Conservation (phyloP, 2,888 invertebrate species). For the Heliothis peltigera region DNA sequence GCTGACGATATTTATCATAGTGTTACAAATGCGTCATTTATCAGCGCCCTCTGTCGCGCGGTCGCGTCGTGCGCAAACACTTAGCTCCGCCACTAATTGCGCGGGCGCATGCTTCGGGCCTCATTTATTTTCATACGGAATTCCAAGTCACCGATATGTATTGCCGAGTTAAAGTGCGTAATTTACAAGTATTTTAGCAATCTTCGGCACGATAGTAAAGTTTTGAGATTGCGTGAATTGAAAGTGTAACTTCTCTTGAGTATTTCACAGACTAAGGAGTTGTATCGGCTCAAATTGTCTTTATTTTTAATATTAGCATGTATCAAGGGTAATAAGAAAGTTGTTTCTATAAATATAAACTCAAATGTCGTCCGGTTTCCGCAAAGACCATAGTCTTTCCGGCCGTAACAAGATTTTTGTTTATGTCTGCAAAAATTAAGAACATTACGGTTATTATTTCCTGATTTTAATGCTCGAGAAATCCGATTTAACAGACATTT, state of each 20-base stretch:
- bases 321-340: background rate
- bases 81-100: constrained; percentile 63
- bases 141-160: constrained; percentile 57
- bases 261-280: background rate
- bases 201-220: constrained; percentile 34
- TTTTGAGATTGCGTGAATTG: background rate
- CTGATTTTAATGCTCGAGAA: background rate
- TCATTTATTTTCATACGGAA: constrained; percentile 61
- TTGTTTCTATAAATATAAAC: background rate
- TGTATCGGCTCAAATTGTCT: background rate
- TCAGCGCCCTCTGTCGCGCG: constrained; percentile 53
- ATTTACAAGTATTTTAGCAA: constrained; percentile 54
- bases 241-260: background rate
- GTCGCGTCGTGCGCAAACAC: constrained; percentile 62
- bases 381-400: background rate
- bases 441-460: constrained; percentile 1
- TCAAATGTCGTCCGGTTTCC: constrained; percentile 8
- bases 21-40: constrained; percentile 55
- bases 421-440: background rate
- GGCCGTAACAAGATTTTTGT: background rate
- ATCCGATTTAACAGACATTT: background rate
- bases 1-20: constrained; percentile 55
- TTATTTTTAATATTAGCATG: no score
- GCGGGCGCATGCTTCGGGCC: constrained; percentile 46
- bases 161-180: constrained; percentile 49